A percentile compares a stretch with the other conserved stretches of the same genome.
These are phyloP conservation scores for Protonemura montana DNA, from an alignment of 2,888 invertebrate genomes.

Conservation along the genomic window DNA sequence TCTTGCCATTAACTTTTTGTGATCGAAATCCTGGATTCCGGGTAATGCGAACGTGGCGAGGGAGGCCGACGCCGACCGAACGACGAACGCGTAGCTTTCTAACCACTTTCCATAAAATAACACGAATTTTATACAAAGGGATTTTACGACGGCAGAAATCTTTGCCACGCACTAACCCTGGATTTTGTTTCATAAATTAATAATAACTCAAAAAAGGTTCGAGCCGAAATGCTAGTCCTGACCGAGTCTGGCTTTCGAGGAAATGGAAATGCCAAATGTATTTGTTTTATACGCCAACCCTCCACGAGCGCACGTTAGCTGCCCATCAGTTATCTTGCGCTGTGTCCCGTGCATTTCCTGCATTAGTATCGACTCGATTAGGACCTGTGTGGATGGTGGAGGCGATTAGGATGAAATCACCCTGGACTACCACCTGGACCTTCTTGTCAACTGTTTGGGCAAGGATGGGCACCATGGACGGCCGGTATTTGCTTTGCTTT, in stretches of 20 bases:
- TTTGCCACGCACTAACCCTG: constrained; percentile 5
- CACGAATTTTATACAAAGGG: constrained; percentile 1
- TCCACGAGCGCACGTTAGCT: background rate
- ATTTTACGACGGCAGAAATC: background rate
- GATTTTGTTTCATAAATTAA: constrained; percentile 7
- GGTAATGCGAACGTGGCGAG: background rate
- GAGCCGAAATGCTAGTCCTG: background rate
- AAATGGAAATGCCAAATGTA: background rate
- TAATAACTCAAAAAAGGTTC: constrained; percentile 1
- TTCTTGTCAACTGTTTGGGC: too few species aligned
- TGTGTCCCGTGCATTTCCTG: background rate
- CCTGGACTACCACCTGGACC: too few species aligned
- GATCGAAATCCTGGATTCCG: constrained; percentile 21
- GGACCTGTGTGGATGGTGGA: background rate
- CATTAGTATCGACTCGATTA: background rate
- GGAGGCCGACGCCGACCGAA: background rate
- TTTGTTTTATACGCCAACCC: background rate
- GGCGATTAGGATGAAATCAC: background rate
- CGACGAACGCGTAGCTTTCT: background rate
- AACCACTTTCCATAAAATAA: constrained; percentile 7
- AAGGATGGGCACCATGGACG: too few species aligned
- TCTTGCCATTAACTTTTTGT: constrained; percentile 8
- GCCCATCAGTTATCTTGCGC: background rate
- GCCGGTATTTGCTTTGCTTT: background rate
- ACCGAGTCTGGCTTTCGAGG: background rate